Evolutionary conservation across 2,797 vertebrate species (phyloP), one percentile per base, ranked within the genome.

Genomic region (Crocodylus rhombifer): DNA sequence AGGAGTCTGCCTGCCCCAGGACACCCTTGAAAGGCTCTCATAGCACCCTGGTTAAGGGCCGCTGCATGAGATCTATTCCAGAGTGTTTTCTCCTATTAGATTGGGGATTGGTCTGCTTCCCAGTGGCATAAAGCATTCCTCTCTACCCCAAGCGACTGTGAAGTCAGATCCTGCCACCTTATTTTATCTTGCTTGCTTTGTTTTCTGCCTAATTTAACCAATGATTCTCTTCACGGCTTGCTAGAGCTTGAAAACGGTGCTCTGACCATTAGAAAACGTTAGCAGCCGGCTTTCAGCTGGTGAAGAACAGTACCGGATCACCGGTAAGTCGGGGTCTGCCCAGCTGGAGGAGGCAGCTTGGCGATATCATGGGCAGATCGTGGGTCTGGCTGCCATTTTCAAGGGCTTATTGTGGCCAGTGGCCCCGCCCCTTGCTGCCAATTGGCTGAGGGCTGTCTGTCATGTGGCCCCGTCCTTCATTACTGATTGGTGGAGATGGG

Each of bases 91-190:
- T 73, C 13, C 36, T 23, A 23, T 26, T 26, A 51, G 69, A 51
- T 16, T 73, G 69, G 16, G 62, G 77, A 64, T 57, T 91, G 81
- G 73, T 42, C 67, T 80, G 58, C 30, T 55, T 14, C 1, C 71
- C 76, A 23, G n/a, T 2, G 30, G 20, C 60, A 36, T 28, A 77
- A 25, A 82, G 69, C 69, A 71, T 25, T 71, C 65, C 87, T 86
- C 69, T 33, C 11, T 36, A 10, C 20, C 33, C 8, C 30, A 4
- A 10, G 0, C 0, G 25, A 11, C 67, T 58, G 67, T 57, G 75
- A 75, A 63, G 80, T 60, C 6, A 1, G 36, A 65, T 21, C 36
- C 42, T 73, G 69, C 36, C 36, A 73, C 23, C 25, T 73, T 26
- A 42, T 14, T 73, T 73, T 4, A 28, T 17, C 8, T 14, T 86